Conservation (phyloP, 2,888 invertebrate genomes). For the Drosophila robusta region DNA sequence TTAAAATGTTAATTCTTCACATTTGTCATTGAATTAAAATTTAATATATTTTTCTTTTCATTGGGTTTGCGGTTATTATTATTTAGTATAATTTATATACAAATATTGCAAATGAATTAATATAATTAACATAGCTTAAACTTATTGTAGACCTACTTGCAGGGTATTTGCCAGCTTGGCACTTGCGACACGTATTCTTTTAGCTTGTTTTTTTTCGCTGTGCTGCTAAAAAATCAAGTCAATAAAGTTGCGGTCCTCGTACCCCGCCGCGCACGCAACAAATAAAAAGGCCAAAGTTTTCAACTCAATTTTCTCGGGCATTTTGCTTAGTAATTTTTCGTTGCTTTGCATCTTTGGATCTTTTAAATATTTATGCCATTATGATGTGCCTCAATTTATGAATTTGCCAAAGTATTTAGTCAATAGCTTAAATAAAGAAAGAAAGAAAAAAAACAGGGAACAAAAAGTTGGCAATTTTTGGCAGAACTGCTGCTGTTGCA, state of each 20-base stretch:
- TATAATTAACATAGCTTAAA: too few species aligned
- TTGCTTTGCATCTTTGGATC: slow-evolving; percentile 36
- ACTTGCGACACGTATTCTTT: not conserved
- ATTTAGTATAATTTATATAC: too few species aligned
- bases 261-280: slow-evolving; percentile 26
- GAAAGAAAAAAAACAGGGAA: not conserved
- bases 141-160: not conserved
- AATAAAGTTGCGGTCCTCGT: slow-evolving; percentile 55
- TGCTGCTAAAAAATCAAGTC: slow-evolving; percentile 63
- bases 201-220: slow-evolving; percentile 18
- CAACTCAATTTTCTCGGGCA: slow-evolving; percentile 68
- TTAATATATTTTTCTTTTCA: too few species aligned
- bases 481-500: slow-evolving; percentile 42
- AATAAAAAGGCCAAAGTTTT: slow-evolving; percentile 53
- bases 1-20: too few species aligned
- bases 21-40: too few species aligned
- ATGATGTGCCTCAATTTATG: slow-evolving; percentile 73
- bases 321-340: slow-evolving; percentile 48
- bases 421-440: slow-evolving; percentile 64
- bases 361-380: slow-evolving; percentile 75
- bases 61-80: too few species aligned
- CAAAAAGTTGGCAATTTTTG: slow-evolving; percentile 44
- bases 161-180: not conserved
- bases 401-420: slow-evolving; percentile 79
- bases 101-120: too few species aligned